Evolutionary conservation across 1,140 invertebrate genomes (phyloP), one percentile per base, ranked within the genome.

Genomic region (Triops longicaudatus): DNA sequence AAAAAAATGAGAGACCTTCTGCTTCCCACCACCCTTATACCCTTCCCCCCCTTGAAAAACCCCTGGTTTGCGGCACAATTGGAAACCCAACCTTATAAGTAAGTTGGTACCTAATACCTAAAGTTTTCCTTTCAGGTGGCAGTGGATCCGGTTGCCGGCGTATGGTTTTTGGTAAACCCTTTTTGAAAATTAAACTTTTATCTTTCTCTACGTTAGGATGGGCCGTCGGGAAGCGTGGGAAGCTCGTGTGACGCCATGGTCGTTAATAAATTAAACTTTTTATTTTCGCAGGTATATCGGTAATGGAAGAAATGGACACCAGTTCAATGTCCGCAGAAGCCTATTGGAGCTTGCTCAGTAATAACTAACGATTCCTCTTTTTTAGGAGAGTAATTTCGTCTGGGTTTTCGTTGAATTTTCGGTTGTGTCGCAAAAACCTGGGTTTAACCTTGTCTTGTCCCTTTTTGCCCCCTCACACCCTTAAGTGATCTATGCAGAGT

Each of bases 361-460:
- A 63, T 63, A 17, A 17, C 14, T 63, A 5, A 63, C 17, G 14
- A 17, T 63, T 63, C n/a, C n/a, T 22, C n/a, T 22, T 63, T 63
- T 63, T 63, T 17, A n/a, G 44, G 2, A 63, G 50, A 12, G 50
- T 14, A 22, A 14, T 22, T 0, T 9, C 5, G 14, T 22, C 17
- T 63, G 17, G n/a, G 50, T 63, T 22, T n/a, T 63, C 17, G 22
- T 1, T 14, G 17, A 63, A 7, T 22, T 63, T 63, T 37, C 31
- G 50, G 50, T 63, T 63, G 50, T 63, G 50, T 63, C 50, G 50
- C 50, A 63, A 63, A 63, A 22, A 63, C 50, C 50, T 63, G 50
- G 50, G 50, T 63, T 63, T 63, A 37, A 37, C 31, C 50, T 22
- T 22, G 14, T 63, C 50, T 63, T 63, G 50, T 63, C 50, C 50